Percentiles rank a stretch among this genome's conserved stretches.
phyloP scores from a whole-genome alignment of 2,888 invertebrate species.

The Heliconius hortense region DNA sequence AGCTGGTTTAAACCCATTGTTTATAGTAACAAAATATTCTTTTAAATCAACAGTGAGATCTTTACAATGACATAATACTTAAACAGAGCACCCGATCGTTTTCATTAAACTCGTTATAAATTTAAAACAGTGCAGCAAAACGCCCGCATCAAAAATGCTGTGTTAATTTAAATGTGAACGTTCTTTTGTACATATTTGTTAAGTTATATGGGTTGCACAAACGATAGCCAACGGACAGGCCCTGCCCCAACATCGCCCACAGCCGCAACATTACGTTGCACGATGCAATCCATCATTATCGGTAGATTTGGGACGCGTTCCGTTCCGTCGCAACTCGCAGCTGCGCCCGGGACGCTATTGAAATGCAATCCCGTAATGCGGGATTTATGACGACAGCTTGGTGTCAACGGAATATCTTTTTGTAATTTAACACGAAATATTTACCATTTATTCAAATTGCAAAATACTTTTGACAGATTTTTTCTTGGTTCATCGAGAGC shows the following conservation, averaged over 20 bases:
- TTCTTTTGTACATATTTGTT: conserved; percentile 33
- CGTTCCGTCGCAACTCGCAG: conserved; percentile 58
- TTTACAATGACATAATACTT: conserved; percentile 23
- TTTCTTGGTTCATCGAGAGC: background rate
- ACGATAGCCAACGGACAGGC: conserved; percentile 74
- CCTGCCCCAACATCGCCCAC: conserved; percentile 73
- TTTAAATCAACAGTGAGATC: background rate
- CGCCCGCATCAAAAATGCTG: conserved; percentile 35
- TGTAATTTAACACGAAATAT: conserved; percentile 38
- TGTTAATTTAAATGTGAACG: conserved; percentile 35
- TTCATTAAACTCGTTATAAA: conserved; percentile 32
- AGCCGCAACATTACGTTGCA: conserved; percentile 54
- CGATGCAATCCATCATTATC: conserved; percentile 70
- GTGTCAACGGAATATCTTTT: conserved; percentile 36
- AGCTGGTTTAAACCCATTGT: too few species aligned
- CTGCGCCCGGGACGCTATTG: conserved; percentile 49
- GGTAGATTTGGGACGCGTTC: conserved; percentile 63
- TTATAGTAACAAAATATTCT: background rate
- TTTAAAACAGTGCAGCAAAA: conserved; percentile 34
- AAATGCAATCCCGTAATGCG: conserved; percentile 39
- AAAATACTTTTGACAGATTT: conserved; percentile 22
- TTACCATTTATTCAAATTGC: conserved; percentile 24
- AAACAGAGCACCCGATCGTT: conserved; percentile 27
- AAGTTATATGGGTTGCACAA: conserved; percentile 64
- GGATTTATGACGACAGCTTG: conserved; percentile 40